Conservation (phyloP, 2,113 vertebrate species). For the Malurus elegans region DNA sequence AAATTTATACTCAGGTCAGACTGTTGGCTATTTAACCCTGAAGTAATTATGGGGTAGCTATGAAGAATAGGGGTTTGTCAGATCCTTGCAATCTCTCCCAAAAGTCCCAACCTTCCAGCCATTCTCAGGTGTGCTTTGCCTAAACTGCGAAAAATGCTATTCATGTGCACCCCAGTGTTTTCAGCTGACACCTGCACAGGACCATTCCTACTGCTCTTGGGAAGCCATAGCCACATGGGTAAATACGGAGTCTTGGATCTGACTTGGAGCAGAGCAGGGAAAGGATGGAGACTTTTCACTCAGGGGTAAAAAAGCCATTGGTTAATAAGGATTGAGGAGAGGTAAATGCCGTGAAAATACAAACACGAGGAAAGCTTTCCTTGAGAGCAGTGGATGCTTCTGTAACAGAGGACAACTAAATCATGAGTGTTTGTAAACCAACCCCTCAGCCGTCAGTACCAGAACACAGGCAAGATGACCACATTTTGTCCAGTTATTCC, state of each 20-base stretch:
- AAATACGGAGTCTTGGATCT: background rate
- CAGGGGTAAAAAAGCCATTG: background rate
- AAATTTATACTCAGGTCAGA: background rate
- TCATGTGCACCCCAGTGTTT: background rate
- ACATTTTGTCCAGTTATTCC: background rate
- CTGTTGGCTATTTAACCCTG: background rate
- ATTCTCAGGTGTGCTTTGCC: background rate
- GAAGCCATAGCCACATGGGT: background rate
- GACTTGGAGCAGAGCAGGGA: background rate
- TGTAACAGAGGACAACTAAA: background rate
- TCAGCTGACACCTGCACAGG: rapidly evolving
- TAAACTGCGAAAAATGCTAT: background rate
- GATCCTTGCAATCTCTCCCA: background rate
- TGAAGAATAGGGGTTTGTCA: background rate
- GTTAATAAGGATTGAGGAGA: background rate
- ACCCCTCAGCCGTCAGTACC: too few species aligned
- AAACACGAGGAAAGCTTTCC: background rate
- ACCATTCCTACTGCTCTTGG: background rate
- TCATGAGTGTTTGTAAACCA: background rate
- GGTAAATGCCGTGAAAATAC: background rate
- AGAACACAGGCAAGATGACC: background rate
- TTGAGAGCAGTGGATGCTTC: background rate
- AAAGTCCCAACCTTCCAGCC: background rate
- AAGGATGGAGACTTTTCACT: background rate
- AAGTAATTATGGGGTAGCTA: background rate